These are phyloP conservation scores for Mobula hypostoma DNA, from an alignment of 2,113 vertebrate genomes.

Conservation along the genomic window DNA sequence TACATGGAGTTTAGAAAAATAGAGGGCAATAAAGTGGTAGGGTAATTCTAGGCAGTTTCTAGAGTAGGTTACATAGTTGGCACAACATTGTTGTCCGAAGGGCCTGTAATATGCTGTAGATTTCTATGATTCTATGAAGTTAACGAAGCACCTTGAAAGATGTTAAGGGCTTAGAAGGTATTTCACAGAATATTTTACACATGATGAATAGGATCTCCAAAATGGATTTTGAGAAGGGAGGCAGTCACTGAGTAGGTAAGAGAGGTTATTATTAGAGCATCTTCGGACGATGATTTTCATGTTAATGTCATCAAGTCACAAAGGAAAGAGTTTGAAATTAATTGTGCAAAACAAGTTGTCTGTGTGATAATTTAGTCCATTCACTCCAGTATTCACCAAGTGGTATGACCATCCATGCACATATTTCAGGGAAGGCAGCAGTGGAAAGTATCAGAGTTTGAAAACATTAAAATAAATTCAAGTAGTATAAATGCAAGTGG, in stretches of 20 bases:
- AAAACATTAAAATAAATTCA: not conserved
- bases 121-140: not conserved
- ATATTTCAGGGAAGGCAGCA: not conserved
- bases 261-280: not conserved
- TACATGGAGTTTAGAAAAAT: too few relatives aligned
- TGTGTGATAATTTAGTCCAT: not conserved
- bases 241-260: not conserved
- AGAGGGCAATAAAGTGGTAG: too few relatives aligned
- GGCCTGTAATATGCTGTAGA: too few relatives aligned
- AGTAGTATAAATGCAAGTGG: not conserved
- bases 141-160: not conserved
- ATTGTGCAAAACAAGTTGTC: not conserved
- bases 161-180: too few relatives aligned
- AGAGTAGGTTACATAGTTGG: too few relatives aligned
- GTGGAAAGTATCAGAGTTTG: not conserved
- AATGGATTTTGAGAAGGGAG: not conserved
- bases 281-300: not conserved
- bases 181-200: too few relatives aligned
- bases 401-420: not conserved
- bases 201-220: too few relatives aligned
- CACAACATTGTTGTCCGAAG: too few relatives aligned
- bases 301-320: not conserved
- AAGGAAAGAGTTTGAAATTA: not conserved
- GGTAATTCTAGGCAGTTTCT: too few relatives aligned
- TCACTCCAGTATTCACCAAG: not conserved